Evolutionary conservation across 2,113 vertebrate species (phyloP), one percentile per base, ranked within the genome.

Genomic region (Scartelaos histophorus): DNA sequence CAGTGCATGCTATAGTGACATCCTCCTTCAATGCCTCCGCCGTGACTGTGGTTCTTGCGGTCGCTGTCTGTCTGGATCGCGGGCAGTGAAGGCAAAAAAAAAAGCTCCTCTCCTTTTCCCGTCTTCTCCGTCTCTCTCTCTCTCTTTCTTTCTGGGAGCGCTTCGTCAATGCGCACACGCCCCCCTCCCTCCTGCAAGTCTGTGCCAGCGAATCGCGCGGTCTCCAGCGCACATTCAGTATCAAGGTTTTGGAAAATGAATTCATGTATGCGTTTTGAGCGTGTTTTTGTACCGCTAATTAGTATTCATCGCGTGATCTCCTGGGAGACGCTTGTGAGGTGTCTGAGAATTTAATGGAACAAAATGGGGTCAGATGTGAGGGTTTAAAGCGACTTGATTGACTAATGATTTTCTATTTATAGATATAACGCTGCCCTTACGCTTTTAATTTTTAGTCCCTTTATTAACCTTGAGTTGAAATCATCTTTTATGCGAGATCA

Each of bases 141-240:
- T 74, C 82, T 79, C 54, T 47, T 56, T 76, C 74, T 10, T 53
- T 73, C 68, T 73, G 73, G 49, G 80, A 62, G 78, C 70, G 71
- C 84, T 77, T 82, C 81, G 84, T 87, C 77, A 85, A 80, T 88
- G 85, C 84, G 85, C 73, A 81, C 79, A 84, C 89, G 83, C 78
- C 79, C 82, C 76, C 71, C 69, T 79, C 74, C 68, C 80, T 80
- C 62, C 78, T 73, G 82, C 84, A 58, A 84, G 78, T 91, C 85
- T 84, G 84, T 82, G 24, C 80, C 87, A 91, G 90, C 92, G 83
- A 93, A 94, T 94, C 92, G 88, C 83, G 88, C 83, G 87, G 68
- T 54, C 80, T 75, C 78, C 85, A 86, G 71, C 69, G 35, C 76
- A 78, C 67, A 69, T 66, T 58, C 22, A 58, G 67, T 25, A 79